Evolutionary conservation across 2,113 vertebrate genomes (phyloP), one percentile per base, ranked within the genome.

Genomic region (Telmatochromis sp.): DNA sequence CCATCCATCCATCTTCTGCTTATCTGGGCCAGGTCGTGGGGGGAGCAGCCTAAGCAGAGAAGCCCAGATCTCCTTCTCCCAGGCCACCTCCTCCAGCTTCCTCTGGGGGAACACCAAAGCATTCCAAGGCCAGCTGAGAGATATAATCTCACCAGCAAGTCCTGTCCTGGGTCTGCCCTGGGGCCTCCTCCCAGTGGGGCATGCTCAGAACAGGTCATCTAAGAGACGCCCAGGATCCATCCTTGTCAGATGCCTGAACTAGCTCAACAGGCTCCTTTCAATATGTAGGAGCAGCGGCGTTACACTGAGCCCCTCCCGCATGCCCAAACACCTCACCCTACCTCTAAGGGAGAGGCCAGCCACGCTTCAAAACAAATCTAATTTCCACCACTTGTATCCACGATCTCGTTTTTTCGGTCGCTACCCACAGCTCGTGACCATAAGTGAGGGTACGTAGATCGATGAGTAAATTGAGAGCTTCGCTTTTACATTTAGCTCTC

Each of bases 21-120:
- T 35, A 33, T 33, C 15, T 0, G 1, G 57, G 28, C 28, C 28
- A 60, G 28, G 57, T 63, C 0, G 5, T 0, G 1, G 28, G 58
- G 15, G 28, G 5, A 11, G 58, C 58, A 63, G 58, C 58, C 5
- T 33, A 33, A 19, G 28, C 15, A 33, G 15, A 7, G 58, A 63
- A 19, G 15, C 28, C 58, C 31, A 35, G 17, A 63, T 7, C 6
- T 12, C 31, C 0, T 35, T n/a, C 17, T n/a, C 9, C 58, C 0
- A 0, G 1, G 9, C 17, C 58, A 63, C 58, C 58, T 35, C 58
- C 31, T 12, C 58, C 58, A 35, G 58, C 58, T 63, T 63, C 9
- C 17, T 63, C 58, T 35, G 17, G 58, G 31, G 31, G 31, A 63
- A 63, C 58, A 35, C 58, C 58, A 63, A 63, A n/a, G 58, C 17